Base-by-base conservation (phyloP, 1,140 invertebrate genomes). In the Orius insidiosus region DNA sequence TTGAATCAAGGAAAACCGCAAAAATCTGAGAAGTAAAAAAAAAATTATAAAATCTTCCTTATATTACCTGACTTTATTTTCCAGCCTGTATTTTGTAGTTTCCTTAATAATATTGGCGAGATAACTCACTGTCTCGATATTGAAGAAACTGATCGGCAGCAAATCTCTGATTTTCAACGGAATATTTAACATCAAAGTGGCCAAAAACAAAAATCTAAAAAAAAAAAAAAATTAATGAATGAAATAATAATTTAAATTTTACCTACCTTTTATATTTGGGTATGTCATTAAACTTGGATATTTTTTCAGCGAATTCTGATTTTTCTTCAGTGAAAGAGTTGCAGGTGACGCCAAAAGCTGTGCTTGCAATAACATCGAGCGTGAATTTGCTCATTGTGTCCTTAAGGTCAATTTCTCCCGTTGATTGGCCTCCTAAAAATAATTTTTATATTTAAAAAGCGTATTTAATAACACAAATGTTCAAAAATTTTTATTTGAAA, bases 361-460 rank as follows among this genome's bases (percentile, higher is more conserved):
- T 56, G 1, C 57, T 62, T 9, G 61, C 65, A 13, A 67, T 67
- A 8, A 65, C 61, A 47, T 68, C 65, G 47, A 63, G 62, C 0
- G 64, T 61, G 32, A 60, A 66, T 44, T 60, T 54, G 4, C 59
- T 59, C 37, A 63, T 62, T 10, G 57, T 31, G 18, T 65, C 61
- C 47, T 65, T 66, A 44, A 62, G 55, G 35, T 66, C 55, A 0
- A 63, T 49, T 1, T 52, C 7, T 56, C 32, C 51, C 59, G 50
- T 1, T 7, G 24, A n/a, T 16, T 31, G 3, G 6, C 31, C 41
- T 3, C 18, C 41, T 43, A 15, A n/a, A 24, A 18, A 15, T 10
- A n/a, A n/a, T n/a, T n/a, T n/a, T n/a, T n/a, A n/a, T n/a, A n/a
- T n/a, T n/a, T n/a, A n/a, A n/a, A n/a, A n/a, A n/a, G n/a, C n/a